Percentiles rank a stretch among this genome's conserved stretches.
phyloP scores from a whole-genome alignment of 1,140 invertebrate species.

The Elysia chlorotica region DNA sequence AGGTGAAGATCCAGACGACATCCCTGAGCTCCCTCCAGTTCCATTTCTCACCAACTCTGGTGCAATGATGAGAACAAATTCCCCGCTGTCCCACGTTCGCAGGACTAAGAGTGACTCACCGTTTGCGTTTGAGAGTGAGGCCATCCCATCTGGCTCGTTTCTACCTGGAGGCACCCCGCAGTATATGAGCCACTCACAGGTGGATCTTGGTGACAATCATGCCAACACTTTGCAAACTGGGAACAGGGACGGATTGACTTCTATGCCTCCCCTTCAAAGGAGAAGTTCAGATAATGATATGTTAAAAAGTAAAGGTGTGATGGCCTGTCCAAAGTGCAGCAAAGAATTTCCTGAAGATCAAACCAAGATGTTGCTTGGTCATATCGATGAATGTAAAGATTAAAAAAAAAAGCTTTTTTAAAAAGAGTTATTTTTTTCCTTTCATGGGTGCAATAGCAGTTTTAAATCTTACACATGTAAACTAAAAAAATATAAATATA shows the following conservation, averaged over 20 bases:
- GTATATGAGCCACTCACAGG: not conserved
- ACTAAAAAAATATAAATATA: too few species aligned
- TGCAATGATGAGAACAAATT: not conserved
- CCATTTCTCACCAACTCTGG: too few species aligned
- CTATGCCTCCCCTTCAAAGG: not conserved
- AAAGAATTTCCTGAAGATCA: slow-evolving; percentile 20
- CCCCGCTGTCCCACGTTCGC: not conserved
- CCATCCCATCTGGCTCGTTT: not conserved
- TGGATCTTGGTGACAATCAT: not conserved
- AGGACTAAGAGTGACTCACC: too few species aligned
- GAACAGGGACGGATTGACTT: not conserved
- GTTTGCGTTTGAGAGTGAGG: not conserved
- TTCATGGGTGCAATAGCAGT: too few species aligned
- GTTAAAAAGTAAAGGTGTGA: not conserved
- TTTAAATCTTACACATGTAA: too few species aligned
- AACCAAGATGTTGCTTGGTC: slow-evolving; percentile 1
- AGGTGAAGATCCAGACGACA: too few species aligned
- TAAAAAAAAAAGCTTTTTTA: too few species aligned
- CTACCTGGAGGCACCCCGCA: not conserved
- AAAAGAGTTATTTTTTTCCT: too few species aligned
- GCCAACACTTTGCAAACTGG: not conserved
- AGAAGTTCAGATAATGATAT: not conserved
- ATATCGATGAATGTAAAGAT: slow-evolving; percentile 21
- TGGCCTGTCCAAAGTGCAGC: slow-evolving; percentile 21
- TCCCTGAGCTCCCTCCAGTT: too few species aligned